phyloP scores from a whole-genome alignment of 1,140 invertebrate genomes.

The Drosophila miranda region DNA sequence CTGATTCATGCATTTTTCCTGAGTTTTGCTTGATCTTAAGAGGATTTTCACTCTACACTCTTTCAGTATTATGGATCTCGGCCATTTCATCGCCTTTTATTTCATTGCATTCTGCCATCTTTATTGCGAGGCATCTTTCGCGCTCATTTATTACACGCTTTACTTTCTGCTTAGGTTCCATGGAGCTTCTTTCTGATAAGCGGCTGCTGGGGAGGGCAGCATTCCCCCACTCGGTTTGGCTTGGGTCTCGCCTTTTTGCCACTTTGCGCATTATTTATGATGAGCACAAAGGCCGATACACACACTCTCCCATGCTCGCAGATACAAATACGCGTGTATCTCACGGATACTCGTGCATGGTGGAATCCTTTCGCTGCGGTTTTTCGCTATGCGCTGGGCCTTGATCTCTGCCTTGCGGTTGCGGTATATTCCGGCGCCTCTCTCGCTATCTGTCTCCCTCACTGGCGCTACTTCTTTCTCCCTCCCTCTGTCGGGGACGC shows the following conservation, averaged over 20 bases:
- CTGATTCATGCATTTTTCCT: no score
- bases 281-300: conserved; percentile 19
- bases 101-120: no score
- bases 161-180: conserved; percentile 14
- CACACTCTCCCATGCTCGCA: conserved; percentile 17
- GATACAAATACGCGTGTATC: neutral
- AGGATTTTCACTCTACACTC: neutral
- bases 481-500: neutral
- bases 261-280: conserved; percentile 69
- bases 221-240: neutral
- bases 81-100: no score
- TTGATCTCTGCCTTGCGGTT: conserved; percentile 43
- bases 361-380: conserved; percentile 63
- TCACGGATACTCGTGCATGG: conserved; percentile 13
- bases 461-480: conserved; percentile 6
- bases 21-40: neutral
- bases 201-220: neutral
- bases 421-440: conserved; percentile 28
- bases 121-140: no score
- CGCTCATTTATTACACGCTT: conserved; percentile 7
- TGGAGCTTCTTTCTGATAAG: conserved; percentile 44
- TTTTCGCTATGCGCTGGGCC: conserved; percentile 29
- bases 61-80: neutral
- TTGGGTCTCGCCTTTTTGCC: conserved; percentile 27
- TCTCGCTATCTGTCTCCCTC: neutral